A percentile compares a stretch with the other conserved stretches of the same genome.
Evolutionary conservation across 2,888 invertebrate genomes (phyloP).

Genomic region (Cryptocephalus moraei): DNA sequence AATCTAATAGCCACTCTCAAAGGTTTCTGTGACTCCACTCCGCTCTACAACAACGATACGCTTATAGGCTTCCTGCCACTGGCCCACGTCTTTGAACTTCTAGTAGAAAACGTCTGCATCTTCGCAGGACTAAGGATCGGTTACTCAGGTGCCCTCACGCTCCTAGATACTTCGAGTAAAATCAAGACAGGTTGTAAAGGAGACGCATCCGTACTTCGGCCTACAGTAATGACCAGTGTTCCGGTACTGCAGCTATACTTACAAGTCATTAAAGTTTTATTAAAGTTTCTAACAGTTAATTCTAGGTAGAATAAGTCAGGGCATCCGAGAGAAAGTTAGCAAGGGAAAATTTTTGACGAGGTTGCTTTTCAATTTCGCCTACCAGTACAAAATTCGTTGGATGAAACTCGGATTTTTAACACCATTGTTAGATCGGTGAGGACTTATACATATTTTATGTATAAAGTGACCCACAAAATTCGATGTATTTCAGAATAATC

Average conservation of each 20-base stretch:
- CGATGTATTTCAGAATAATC: conserved; percentile 39
- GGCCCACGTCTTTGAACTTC: conserved; percentile 17
- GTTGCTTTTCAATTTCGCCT: conserved; percentile 86
- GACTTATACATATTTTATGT: neutral
- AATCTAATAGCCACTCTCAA: conserved; percentile 70
- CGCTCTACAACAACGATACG: conserved; percentile 8
- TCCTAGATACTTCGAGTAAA: conserved; percentile 16
- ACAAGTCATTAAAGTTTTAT: no score
- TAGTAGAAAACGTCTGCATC: conserved; percentile 15
- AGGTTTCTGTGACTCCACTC: conserved; percentile 47
- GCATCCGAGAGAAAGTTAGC: conserved; percentile 86
- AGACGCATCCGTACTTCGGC: conserved; percentile 14
- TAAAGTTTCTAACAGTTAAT: conserved; percentile 55
- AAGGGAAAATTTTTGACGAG: conserved; percentile 67
- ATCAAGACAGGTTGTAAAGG: conserved; percentile 14
- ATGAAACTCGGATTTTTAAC: conserved; percentile 73
- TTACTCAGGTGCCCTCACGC: conserved; percentile 15
- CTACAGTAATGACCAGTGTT: conserved; percentile 18
- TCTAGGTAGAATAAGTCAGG: conserved; percentile 93
- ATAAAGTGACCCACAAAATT: neutral
- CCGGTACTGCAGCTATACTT: conserved; percentile 7
- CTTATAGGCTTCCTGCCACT: conserved; percentile 16
- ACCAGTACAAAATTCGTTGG: conserved; percentile 84
- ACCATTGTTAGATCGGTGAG: conserved; percentile 51
- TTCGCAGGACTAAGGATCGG: conserved; percentile 15